These are phyloP conservation scores for Papilio helenus DNA, from an alignment of 1,140 invertebrate genomes.

Conservation along the genomic window DNA sequence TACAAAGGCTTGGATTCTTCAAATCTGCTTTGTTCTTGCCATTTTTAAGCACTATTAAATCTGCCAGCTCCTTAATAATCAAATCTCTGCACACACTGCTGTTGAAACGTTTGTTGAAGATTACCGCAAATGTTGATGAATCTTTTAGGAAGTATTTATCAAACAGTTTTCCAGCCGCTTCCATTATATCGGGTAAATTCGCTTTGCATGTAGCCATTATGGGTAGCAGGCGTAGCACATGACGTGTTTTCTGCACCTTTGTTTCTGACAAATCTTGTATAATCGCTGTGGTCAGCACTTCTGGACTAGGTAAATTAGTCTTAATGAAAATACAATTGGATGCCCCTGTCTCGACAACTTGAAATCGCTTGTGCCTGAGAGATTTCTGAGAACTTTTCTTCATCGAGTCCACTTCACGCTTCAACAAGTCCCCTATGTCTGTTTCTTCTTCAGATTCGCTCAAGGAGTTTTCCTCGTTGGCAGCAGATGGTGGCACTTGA, in stretches of 20 bases:
- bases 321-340: constrained; percentile 94
- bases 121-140: constrained; percentile 89
- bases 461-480: constrained; percentile 64
- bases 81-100: constrained; percentile 87
- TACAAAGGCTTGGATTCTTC: constrained; percentile 89
- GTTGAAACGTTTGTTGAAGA: constrained; percentile 92
- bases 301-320: constrained; percentile 88
- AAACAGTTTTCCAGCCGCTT: constrained; percentile 85
- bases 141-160: constrained; percentile 89
- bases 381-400: constrained; percentile 82
- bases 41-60: constrained; percentile 87
- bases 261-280: constrained; percentile 88
- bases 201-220: constrained; percentile 92
- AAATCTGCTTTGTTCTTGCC: constrained; percentile 89
- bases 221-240: constrained; percentile 90
- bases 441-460: constrained; percentile 82
- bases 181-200: constrained; percentile 88
- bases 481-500: constrained; percentile 44
- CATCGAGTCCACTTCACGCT: constrained; percentile 86
- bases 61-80: constrained; percentile 88
- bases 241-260: constrained; percentile 87
- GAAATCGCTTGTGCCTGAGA: constrained; percentile 83
- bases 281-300: constrained; percentile 87
- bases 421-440: constrained; percentile 86
- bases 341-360: constrained; percentile 89